Base-by-base conservation (phyloP, 2,888 invertebrate species). In the Lysandra bellargus region DNA sequence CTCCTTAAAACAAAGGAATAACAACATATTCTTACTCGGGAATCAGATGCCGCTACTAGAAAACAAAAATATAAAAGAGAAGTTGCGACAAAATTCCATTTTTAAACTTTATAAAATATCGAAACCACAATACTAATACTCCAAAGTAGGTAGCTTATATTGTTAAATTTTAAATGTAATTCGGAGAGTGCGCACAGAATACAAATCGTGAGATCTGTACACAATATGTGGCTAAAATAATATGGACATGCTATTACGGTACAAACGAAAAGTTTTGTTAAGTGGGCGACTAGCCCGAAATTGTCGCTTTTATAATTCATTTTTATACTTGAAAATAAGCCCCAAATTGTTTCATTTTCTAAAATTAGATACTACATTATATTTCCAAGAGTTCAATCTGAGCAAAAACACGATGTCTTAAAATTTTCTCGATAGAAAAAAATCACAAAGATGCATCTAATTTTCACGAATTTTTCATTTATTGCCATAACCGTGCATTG, bases 121-220 rank as follows among this genome's bases (percentile, higher is more conserved):
- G 12, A 69, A 33, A 69, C 33, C 69, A 30, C 69, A 14, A 64
- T 64, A 64, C 61, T 64, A 33, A 33, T 69, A 69, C 69, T 33
- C 12, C 69, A 17, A 69, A 69, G 69, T 33, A 64, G 64, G 33
- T 69, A 33, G 69, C 30, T 69, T 69, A 69, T 69, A 69, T 69
- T 69, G 69, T 69, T 69, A 33, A 69, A 69, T 69, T 69, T 33
- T 69, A 69, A 69, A 69, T 69, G 69, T 69, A 69, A 69, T 69
- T 69, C 69, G 33, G 69, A 33, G 69, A 69, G 69, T 69, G 33
- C 69, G 69, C 69, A 37, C 17, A 37, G 33, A 37, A 33, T 69
- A 69, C 69, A 37, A 69, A 69, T 69, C 33, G 69, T 14, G 5
- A 37, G 69, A 6, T 69, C 33, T 33, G 64, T 30, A 30, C 64